Evolutionary conservation across 2,113 vertebrate species (phyloP).

Genomic region (Arizona elegans): DNA sequence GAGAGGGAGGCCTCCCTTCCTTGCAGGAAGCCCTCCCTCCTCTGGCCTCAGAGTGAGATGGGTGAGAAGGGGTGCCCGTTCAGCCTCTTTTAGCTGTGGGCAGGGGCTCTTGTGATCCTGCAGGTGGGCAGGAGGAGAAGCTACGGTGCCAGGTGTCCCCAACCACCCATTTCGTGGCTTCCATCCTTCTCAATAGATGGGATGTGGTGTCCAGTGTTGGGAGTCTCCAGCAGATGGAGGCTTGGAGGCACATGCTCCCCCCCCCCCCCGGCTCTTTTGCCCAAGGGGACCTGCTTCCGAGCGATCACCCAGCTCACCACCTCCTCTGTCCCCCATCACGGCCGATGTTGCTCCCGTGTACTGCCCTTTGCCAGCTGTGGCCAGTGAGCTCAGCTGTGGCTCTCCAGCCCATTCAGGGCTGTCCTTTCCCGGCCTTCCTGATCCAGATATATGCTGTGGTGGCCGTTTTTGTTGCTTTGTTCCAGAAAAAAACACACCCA

Average conservation of each 20-base stretch:
- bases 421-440: neutral
- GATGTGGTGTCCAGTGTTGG: neutral
- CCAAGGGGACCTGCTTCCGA: neutral
- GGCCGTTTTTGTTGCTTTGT: neutral
- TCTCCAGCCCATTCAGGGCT: neutral
- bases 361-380: neutral
- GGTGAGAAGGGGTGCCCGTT: fast-evolving
- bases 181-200: fast-evolving
- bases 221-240: neutral
- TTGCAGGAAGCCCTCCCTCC: too few relatives aligned
- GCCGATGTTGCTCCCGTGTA: fast-evolving
- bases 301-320: neutral
- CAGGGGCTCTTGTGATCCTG: neutral
- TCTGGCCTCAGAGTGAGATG: neutral
- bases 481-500: neutral
- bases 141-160: neutral
- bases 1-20: neutral
- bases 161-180: neutral
- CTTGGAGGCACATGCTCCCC: neutral
- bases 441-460: neutral
- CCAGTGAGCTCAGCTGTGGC: neutral
- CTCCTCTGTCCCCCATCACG: neutral
- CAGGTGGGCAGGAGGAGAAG: neutral
- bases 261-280: neutral
- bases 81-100: neutral